Base-by-base conservation (phyloP, 2,888 invertebrate species). In the Patella caerulea region DNA sequence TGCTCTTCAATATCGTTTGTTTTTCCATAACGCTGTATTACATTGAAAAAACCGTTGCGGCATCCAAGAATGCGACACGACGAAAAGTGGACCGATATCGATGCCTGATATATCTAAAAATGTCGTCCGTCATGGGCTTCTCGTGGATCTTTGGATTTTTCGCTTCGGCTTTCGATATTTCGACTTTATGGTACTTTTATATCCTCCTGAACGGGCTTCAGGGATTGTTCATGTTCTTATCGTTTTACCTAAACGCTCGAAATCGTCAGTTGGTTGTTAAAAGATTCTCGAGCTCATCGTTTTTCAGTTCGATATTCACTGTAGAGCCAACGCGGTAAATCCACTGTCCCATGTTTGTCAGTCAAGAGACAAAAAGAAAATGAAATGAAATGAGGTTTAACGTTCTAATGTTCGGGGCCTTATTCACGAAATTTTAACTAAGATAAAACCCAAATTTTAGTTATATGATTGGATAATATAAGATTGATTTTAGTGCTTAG, bases 201-300 rank as follows among this genome's bases (percentile, higher is more conserved):
- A 78, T 80, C 72, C 15, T 80, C 24, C 72, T 78, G 29, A 80
- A 80, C 72, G 78, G 80, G 1, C 72, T 76, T 15, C 80, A 80
- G 54, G 80, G 80, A 1, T 69, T 76, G 24, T 78, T 78, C 59
- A 78, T 80, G 56, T 76, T 76, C 34, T 53, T 80, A 54, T 78
- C 78, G 55, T 80, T 80, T 24, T 24, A 14, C 4, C 0, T 65
- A 14, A n/a, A 17, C 11, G 24, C n/a, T 2, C 59, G 59, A 19
- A 59, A 59, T 59, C 45, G 45, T 45, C 45, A 1, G 45, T 45
- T 45, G 45, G 9, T 45, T 45, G 45, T 45, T 9, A 1, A 45
- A 45, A 45, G 1, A 4, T 45, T 45, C 9, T 45, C 45, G 45
- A 45, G 45, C 7, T 45, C 45, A 45, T 45, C 45, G 9, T 45